A percentile compares a stretch with the other conserved stretches of the same genome.
Conservation (phyloP, 2,797 vertebrate species). For the Agapornis canus region DNA sequence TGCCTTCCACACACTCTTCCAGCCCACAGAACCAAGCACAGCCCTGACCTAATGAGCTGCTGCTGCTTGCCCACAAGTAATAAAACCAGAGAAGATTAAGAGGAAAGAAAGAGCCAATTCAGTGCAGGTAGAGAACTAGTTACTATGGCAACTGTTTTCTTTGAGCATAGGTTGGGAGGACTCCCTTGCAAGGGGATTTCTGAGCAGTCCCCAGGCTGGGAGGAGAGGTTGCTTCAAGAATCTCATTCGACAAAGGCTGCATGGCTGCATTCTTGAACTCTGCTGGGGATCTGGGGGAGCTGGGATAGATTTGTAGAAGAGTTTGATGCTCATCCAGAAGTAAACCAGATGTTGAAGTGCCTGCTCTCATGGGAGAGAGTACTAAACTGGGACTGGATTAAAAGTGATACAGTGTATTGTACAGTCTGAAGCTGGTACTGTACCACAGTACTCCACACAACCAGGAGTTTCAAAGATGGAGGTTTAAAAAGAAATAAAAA, state of each 20-base stretch:
- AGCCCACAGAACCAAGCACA: background rate
- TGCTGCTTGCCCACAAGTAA: background rate
- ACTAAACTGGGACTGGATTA: background rate
- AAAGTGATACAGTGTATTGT: background rate
- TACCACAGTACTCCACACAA: background rate
- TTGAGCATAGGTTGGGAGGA: background rate
- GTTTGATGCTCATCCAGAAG: background rate
- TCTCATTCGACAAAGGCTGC: background rate
- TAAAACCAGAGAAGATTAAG: background rate
- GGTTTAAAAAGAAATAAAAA: background rate
- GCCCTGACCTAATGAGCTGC: background rate
- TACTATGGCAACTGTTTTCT: constrained; percentile 51
- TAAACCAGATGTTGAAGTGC: constrained; percentile 20
- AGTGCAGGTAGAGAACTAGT: constrained; percentile 35
- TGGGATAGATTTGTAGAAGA: background rate
- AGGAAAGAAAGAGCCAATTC: background rate
- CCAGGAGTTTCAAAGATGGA: background rate
- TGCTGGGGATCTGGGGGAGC: background rate
- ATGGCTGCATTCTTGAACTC: constrained; percentile 11
- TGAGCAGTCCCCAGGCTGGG: background rate
- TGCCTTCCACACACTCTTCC: background rate
- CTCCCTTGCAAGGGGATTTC: background rate
- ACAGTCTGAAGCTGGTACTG: background rate
- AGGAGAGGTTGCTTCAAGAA: background rate
- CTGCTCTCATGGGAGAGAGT: background rate